These are phyloP conservation scores for Synanthedon vespiformis DNA, from an alignment of 2,888 invertebrate genomes.

Conservation along the genomic window DNA sequence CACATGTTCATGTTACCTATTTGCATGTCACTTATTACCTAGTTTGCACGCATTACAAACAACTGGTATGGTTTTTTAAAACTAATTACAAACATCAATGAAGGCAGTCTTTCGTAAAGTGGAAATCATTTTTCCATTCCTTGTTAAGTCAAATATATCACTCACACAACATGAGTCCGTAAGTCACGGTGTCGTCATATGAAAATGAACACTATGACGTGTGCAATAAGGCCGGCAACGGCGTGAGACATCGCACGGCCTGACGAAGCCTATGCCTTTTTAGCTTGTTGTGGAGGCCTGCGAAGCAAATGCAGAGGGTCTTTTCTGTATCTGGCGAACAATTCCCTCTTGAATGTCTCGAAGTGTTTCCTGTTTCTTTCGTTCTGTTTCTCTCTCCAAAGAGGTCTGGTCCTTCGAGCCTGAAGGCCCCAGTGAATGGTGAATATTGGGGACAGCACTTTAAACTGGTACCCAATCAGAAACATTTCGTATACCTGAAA, in stretches of 20 bases:
- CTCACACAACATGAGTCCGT: too few species aligned
- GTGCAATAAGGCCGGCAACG: background rate
- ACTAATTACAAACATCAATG: too few species aligned
- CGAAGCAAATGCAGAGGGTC: conserved; percentile 70
- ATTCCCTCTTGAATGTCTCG: conserved; percentile 85
- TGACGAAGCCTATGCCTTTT: conserved; percentile 62
- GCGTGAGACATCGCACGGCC: conserved; percentile 30
- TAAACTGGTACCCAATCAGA: conserved; percentile 88
- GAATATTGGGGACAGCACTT: conserved; percentile 88
- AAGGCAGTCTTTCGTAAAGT: too few species aligned
- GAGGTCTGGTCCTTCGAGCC: conserved; percentile 79
- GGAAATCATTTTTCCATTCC: too few species aligned
- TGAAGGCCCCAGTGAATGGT: conserved; percentile 93
- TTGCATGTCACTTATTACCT: too few species aligned
- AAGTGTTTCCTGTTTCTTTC: conserved; percentile 84
- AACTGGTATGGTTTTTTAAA: too few species aligned
- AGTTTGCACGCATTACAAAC: too few species aligned
- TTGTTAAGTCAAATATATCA: too few species aligned
- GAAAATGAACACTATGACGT: background rate
- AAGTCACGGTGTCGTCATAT: background rate
- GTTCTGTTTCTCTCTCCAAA: conserved; percentile 90
- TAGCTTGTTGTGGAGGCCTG: conserved; percentile 36
- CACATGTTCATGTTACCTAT: too few species aligned
- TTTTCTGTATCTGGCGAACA: conserved; percentile 77
- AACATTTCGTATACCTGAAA: conserved; percentile 92